phyloP scores from a whole-genome alignment of 2,888 invertebrate genomes.

The Drosophila sordidula region DNA sequence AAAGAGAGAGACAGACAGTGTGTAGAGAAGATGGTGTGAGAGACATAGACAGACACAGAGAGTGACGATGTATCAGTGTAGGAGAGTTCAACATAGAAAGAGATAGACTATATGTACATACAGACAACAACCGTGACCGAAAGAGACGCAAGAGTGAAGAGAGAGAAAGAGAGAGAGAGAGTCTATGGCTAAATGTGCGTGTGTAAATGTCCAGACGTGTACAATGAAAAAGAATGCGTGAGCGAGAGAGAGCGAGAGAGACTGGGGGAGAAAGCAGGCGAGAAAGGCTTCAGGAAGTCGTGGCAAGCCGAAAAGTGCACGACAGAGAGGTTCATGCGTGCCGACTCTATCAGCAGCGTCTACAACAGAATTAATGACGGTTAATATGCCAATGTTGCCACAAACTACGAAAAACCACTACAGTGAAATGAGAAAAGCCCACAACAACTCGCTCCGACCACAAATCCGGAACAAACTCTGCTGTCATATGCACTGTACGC shows the following conservation, averaged over 20 bases:
- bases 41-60: constrained; percentile 6
- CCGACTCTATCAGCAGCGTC: constrained; percentile 21
- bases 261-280: background rate
- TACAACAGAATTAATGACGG: constrained; percentile 18
- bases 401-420: constrained; percentile 9
- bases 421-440: constrained; percentile 9
- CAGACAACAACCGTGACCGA: background rate
- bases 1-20: constrained; percentile 22
- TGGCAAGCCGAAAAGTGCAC: constrained; percentile 26
- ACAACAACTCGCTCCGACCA: constrained; percentile 5
- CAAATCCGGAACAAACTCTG: background rate
- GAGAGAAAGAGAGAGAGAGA: constrained; percentile 23
- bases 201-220: constrained; percentile 1
- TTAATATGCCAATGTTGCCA: constrained; percentile 20
- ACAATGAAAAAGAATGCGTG: background rate
- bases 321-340: constrained; percentile 34
- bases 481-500: constrained; percentile 15
- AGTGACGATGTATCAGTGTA: background rate
- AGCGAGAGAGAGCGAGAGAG: constrained; percentile 10
- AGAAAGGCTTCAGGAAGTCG: constrained; percentile 17
- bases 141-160: constrained; percentile 4
- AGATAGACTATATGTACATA: background rate
- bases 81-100: background rate
- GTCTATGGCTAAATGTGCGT: constrained; percentile 9
- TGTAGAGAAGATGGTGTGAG: constrained; percentile 19